phyloP scores from a whole-genome alignment of 2,888 invertebrate species.

The Aphodius sticticus region DNA sequence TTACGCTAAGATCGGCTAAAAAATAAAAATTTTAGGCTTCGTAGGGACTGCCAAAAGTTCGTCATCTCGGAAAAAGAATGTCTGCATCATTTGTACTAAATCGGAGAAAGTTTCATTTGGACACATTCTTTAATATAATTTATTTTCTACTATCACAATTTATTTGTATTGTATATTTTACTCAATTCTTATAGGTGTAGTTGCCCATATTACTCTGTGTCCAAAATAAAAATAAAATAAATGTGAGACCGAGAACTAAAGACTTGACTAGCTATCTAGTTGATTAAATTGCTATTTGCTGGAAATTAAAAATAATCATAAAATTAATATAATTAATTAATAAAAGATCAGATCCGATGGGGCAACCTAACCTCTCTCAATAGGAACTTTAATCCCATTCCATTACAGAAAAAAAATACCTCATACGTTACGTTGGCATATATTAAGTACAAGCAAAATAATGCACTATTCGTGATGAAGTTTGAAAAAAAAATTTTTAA shows the following conservation, averaged over 20 bases:
- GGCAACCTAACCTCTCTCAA: neutral
- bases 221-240: neutral
- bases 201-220: neutral
- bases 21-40: neutral
- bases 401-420: neutral
- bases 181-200: neutral
- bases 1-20: neutral
- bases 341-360: neutral
- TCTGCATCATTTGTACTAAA: neutral
- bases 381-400: neutral
- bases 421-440: neutral
- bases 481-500: neutral
- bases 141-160: neutral
- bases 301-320: too few relatives aligned
- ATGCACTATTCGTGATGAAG: neutral
- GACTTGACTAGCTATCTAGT: neutral
- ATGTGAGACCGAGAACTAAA: neutral
- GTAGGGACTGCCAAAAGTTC: neutral
- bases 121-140: neutral
- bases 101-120: neutral
- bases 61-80: neutral
- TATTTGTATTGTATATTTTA: neutral
- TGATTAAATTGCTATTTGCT: too few relatives aligned
- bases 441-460: neutral
- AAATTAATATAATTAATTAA: too few relatives aligned